These are phyloP conservation scores for Pseudachorutes palmiensis DNA, from an alignment of 1,140 invertebrate genomes.

Conservation along the genomic window DNA sequence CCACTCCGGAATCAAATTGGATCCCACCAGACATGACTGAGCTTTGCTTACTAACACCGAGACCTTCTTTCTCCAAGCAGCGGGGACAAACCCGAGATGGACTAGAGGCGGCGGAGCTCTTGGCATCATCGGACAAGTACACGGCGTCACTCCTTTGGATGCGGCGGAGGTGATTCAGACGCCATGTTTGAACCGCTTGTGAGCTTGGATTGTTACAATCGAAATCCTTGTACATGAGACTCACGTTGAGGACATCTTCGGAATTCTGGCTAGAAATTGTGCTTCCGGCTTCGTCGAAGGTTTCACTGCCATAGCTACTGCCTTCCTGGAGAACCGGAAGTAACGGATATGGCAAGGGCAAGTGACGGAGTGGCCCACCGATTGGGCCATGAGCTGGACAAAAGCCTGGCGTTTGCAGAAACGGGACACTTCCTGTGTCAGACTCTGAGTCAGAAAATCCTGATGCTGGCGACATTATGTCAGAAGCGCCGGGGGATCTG, in stretches of 20 bases:
- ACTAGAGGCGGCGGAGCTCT: slow-evolving; percentile 32
- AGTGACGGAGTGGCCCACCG: slow-evolving; percentile 20
- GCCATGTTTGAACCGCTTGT: slow-evolving; percentile 13
- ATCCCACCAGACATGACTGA: neutral
- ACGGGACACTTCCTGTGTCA: slow-evolving; percentile 15
- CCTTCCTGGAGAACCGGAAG: slow-evolving; percentile 26
- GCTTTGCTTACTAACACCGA: neutral
- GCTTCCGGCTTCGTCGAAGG: slow-evolving; percentile 29
- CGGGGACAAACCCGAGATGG: slow-evolving; percentile 31
- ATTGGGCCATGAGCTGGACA: slow-evolving; percentile 34
- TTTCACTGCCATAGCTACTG: slow-evolving; percentile 30
- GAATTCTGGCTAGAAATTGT: slow-evolving; percentile 29
- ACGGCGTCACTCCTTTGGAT: slow-evolving; percentile 32
- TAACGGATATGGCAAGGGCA: slow-evolving; percentile 26
- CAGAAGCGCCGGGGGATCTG: slow-evolving; percentile 29
- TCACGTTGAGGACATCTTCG: slow-evolving; percentile 7
- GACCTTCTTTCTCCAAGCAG: slow-evolving; percentile 30
- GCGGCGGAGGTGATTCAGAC: slow-evolving; percentile 23
- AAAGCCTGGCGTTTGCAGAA: neutral
- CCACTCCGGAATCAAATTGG: slow-evolving; percentile 16
- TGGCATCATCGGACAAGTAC: slow-evolving; percentile 34
- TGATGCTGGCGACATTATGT: slow-evolving; percentile 33
- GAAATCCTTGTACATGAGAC: neutral
- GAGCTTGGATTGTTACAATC: neutral
- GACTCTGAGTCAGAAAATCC: slow-evolving; percentile 34